phyloP scores from a whole-genome alignment of 2,888 invertebrate species.

The Tholera decimalis region DNA sequence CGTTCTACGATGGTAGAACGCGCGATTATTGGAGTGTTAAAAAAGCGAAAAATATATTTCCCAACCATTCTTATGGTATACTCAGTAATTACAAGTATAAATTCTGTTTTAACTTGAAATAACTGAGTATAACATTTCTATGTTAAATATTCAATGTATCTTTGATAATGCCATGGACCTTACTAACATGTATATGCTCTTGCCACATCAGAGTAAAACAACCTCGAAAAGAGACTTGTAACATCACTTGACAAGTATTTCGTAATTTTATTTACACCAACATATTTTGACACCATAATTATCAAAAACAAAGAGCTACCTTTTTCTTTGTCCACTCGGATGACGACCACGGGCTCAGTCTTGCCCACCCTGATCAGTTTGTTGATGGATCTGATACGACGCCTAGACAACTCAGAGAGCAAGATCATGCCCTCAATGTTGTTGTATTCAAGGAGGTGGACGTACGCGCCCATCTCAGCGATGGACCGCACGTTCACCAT shows the following conservation, averaged over 20 bases:
- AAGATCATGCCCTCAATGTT: slow-evolving; percentile 99
- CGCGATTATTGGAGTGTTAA: too few species aligned
- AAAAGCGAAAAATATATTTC: too few species aligned
- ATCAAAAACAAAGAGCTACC: slow-evolving; percentile 90
- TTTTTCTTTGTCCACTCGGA: slow-evolving; percentile 99
- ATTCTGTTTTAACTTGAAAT: too few species aligned
- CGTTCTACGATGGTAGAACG: too few species aligned
- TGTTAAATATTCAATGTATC: background rate
- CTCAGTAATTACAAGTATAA: too few species aligned
- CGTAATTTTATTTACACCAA: background rate
- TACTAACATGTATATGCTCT: background rate
- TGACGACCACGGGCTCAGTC: slow-evolving; percentile 99
- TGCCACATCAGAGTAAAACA: background rate
- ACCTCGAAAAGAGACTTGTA: slow-evolving; percentile 5
- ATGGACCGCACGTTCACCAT: slow-evolving; percentile 99
- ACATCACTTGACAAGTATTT: background rate
- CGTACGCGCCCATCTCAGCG: slow-evolving; percentile 99
- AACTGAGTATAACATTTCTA: too few species aligned
- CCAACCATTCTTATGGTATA: too few species aligned
- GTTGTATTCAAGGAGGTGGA: slow-evolving; percentile 99
- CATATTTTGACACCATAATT: background rate
- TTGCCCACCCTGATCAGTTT: slow-evolving; percentile 99
- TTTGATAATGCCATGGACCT: background rate
- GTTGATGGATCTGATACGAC: slow-evolving; percentile 99
- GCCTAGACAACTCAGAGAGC: slow-evolving; percentile 98